Percentiles rank a stretch among this genome's conserved stretches.
These are phyloP conservation scores for Eucidaris tribuloides DNA, from an alignment of 35 echinoderm and acorn worm species.

Conservation along the genomic window DNA sequence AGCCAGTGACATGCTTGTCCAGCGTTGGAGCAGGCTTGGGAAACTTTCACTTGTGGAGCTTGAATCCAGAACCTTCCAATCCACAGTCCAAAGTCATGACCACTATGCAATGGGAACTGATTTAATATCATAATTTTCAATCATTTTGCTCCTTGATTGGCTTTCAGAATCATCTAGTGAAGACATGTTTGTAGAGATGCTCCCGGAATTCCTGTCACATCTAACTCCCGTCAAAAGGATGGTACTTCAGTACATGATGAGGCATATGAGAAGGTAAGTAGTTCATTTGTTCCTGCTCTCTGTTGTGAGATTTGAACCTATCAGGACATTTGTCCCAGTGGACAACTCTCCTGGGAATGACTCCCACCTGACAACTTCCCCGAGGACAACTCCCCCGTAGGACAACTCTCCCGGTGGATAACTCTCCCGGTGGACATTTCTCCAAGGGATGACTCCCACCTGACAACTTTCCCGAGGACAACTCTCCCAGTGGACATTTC, in stretches of 20 bases:
- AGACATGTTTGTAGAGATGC: conserved; percentile 32
- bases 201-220: conserved; percentile 38
- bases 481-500: not conserved
- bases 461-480: too few species aligned
- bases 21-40: too few species aligned
- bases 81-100: too few species aligned
- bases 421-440: not conserved
- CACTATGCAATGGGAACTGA: too few species aligned
- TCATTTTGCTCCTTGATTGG: not conserved
- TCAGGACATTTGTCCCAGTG: not conserved
- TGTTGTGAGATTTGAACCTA: not conserved
- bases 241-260: conserved; percentile 65
- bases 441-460: too few species aligned
- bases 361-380: too few species aligned
- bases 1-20: too few species aligned
- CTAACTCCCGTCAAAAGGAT: conserved; percentile 7
- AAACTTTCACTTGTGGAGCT: too few species aligned
- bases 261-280: conserved; percentile 64
- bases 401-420: not conserved
- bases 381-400: too few species aligned
- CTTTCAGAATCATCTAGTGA: not conserved
- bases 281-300: not conserved
- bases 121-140: too few species aligned
- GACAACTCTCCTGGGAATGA: not conserved
- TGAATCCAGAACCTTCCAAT: too few species aligned